Evolutionary conservation across 2,797 vertebrate genomes (phyloP).

Genomic region (Prionace glauca): DNA sequence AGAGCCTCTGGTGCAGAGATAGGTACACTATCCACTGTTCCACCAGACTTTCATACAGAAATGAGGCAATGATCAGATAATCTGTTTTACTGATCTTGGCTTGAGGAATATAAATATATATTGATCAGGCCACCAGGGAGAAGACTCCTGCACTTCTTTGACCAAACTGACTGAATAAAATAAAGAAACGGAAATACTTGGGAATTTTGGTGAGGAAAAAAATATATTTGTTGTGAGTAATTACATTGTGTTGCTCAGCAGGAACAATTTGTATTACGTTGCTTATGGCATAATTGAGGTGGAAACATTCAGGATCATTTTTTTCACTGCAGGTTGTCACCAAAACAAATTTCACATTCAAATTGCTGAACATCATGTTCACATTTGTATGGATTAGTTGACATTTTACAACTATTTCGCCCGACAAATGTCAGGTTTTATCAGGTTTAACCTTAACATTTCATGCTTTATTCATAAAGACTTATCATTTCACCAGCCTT

Average conservation of each 20-base stretch:
- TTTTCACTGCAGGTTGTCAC: neutral
- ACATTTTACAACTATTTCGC: constrained; percentile 11
- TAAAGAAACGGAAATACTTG: neutral
- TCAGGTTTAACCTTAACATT: neutral
- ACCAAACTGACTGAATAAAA: neutral
- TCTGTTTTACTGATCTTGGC: neutral
- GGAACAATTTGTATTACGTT: constrained; percentile 15
- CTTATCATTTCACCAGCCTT: neutral
- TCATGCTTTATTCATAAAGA: constrained; percentile 27
- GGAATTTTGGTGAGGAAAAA: neutral
- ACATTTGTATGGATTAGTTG: constrained; percentile 19
- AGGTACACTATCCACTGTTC: too few species aligned
- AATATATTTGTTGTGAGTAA: neutral
- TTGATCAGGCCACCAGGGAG: neutral
- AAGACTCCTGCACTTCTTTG: neutral
- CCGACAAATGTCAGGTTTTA: constrained; percentile 3
- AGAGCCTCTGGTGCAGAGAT: too few species aligned
- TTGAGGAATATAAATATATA: constrained; percentile 8
- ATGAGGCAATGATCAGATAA: neutral
- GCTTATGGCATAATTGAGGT: neutral
- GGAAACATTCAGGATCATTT: neutral
- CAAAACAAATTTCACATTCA: constrained; percentile 29
- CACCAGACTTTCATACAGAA: neutral
- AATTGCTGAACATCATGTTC: constrained; percentile 17
- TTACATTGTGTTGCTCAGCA: neutral